Conservation (phyloP, 1,140 invertebrate genomes). For the Calephelis nemesis region DNA sequence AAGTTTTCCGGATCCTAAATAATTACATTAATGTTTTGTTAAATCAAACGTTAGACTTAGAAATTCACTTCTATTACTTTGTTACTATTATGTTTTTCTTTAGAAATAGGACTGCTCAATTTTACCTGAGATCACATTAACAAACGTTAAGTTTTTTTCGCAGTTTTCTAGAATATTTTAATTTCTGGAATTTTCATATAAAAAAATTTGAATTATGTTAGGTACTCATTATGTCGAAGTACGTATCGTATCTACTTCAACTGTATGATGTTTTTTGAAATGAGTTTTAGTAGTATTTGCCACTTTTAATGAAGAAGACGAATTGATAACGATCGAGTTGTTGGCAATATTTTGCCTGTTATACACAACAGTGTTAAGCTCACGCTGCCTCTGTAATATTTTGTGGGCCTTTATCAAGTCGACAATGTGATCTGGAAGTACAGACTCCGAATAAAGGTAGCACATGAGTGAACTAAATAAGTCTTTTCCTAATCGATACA, state of each 20-base stretch:
- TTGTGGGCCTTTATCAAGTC: constrained; percentile 47
- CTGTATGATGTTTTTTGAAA: not conserved
- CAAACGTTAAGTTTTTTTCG: constrained; percentile 42
- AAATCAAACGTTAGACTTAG: not conserved
- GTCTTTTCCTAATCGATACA: constrained; percentile 54
- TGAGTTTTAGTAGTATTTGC: not conserved
- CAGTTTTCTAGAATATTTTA: not conserved
- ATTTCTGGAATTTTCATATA: no score
- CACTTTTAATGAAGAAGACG: not conserved
- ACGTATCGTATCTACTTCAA: not conserved
- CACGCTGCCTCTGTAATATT: constrained; percentile 38
- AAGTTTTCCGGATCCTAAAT: constrained; percentile 29
- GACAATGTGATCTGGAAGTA: constrained; percentile 50
- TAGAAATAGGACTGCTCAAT: constrained; percentile 43
- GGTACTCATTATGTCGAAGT: constrained; percentile 38
- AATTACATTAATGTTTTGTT: not conserved
- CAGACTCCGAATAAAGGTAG: constrained; percentile 41
- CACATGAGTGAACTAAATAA: constrained; percentile 40
- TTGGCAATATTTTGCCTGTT: constrained; percentile 43
- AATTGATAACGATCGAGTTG: not conserved
- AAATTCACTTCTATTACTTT: not conserved
- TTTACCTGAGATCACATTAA: constrained; percentile 41
- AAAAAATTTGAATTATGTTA: not conserved
- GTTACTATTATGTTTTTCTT: constrained; percentile 40
- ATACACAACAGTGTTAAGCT: constrained; percentile 37